phyloP scores from a whole-genome alignment of 2,113 vertebrate genomes.

The Columba janthina region DNA sequence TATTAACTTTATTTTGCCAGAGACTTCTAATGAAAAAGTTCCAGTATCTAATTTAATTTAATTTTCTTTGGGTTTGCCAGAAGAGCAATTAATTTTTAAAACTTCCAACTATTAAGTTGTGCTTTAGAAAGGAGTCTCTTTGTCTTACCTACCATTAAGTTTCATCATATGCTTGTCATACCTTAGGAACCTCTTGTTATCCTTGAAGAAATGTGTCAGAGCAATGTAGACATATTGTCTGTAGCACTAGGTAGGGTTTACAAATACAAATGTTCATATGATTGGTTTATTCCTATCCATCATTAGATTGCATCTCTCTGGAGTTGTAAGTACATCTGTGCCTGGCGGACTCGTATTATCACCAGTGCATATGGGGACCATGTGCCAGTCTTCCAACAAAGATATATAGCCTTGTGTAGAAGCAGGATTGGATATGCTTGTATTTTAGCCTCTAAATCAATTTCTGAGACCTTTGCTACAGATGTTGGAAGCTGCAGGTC shows the following conservation, averaged over 20 bases:
- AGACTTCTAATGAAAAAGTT: slow-evolving; percentile 74
- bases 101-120: slow-evolving; percentile 54
- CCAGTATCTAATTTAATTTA: slow-evolving; percentile 75
- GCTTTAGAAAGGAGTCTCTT: slow-evolving; percentile 56
- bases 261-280: slow-evolving; percentile 56
- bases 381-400: slow-evolving; percentile 73
- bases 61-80: slow-evolving; percentile 72
- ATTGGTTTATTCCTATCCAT: slow-evolving; percentile 65
- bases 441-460: slow-evolving; percentile 77
- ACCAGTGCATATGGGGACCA: slow-evolving; percentile 66
- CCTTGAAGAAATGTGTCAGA: slow-evolving; percentile 57
- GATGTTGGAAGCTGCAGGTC: slow-evolving; percentile 68
- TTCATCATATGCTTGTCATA: slow-evolving; percentile 61
- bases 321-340: slow-evolving; percentile 64
- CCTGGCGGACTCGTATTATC: slow-evolving; percentile 60
- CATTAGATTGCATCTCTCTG: slow-evolving; percentile 60
- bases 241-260: slow-evolving; percentile 36
- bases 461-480: slow-evolving; percentile 68
- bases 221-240: slow-evolving; percentile 44
- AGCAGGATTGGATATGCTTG: slow-evolving; percentile 65
- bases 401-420: slow-evolving; percentile 63
- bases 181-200: slow-evolving; percentile 73
- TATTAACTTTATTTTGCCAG: slow-evolving; percentile 72
- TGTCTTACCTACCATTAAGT: slow-evolving; percentile 65
- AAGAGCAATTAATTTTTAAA: slow-evolving; percentile 77